Percentiles rank a stretch among this genome's conserved stretches.
phyloP scores from a whole-genome alignment of 2,113 vertebrate species.

The Seriola rivoliana region DNA sequence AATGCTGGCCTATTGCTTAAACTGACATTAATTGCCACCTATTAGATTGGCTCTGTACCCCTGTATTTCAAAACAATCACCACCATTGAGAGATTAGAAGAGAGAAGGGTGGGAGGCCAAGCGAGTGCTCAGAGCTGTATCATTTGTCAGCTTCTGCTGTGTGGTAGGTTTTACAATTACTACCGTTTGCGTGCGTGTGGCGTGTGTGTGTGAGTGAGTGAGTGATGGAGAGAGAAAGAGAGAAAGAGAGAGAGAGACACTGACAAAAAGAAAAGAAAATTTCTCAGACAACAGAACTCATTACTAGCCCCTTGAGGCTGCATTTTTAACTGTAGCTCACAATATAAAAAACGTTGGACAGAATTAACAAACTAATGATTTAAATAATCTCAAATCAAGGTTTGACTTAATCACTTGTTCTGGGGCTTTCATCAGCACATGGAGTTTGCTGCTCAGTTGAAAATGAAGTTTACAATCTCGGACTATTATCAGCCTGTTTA shows the following conservation, averaged over 20 bases:
- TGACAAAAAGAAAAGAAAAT: background rate
- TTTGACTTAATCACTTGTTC: background rate
- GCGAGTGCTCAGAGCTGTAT: constrained; percentile 33
- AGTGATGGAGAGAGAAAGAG: background rate
- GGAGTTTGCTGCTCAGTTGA: background rate
- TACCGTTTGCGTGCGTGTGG: background rate
- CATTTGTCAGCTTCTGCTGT: constrained; percentile 62
- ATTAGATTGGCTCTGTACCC: constrained; percentile 66
- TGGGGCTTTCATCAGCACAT: background rate
- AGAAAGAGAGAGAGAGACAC: background rate
- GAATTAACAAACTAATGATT: background rate
- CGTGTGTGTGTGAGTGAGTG: constrained; percentile 29
- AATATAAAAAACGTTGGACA: background rate
- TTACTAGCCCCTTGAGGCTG: constrained; percentile 25
- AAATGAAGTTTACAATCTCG: background rate
- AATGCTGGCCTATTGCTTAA: constrained; percentile 68
- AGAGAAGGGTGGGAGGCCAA: constrained; percentile 52
- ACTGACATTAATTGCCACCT: constrained; percentile 78
- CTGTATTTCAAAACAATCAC: constrained; percentile 72
- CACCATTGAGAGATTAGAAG: constrained; percentile 56
- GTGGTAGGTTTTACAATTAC: constrained; percentile 50
- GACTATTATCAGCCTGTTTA: background rate
- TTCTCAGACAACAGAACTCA: constrained; percentile 11
- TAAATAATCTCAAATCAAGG: background rate
- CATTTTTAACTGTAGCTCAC: constrained; percentile 1